Conservation (phyloP, 2,888 invertebrate genomes). For the Agrotis ipsilon region DNA sequence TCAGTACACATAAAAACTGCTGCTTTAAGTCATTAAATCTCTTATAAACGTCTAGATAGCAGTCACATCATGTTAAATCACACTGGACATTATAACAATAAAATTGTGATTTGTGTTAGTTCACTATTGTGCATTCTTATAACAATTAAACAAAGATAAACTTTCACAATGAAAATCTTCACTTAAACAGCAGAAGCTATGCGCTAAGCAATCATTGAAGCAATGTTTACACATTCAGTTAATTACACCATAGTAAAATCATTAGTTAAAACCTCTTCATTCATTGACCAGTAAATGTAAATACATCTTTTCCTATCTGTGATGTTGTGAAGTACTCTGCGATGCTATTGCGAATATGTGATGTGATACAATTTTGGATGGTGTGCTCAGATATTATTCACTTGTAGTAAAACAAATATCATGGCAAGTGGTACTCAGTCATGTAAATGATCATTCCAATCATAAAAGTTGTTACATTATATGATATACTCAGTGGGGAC, state of each 20-base stretch:
- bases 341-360: slow-evolving; percentile 52
- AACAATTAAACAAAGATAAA: neutral
- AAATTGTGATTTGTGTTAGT: neutral
- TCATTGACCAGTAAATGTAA: neutral
- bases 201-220: slow-evolving; percentile 8
- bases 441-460: neutral
- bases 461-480: neutral
- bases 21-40: slow-evolving; percentile 41
- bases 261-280: neutral
- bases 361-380: slow-evolving; percentile 18
- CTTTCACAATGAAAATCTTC: neutral
- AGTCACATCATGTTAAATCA: slow-evolving; percentile 17
- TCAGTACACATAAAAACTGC: slow-evolving; percentile 15
- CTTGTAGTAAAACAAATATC: slow-evolving; percentile 3
- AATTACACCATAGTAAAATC: neutral
- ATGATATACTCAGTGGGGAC: neutral
- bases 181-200: neutral
- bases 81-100: neutral
- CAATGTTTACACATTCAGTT: neutral
- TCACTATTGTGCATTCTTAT: neutral
- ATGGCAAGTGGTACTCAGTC: neutral
- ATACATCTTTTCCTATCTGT: slow-evolving; percentile 3
- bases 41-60: slow-evolving; percentile 5
- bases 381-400: neutral
- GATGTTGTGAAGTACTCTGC: slow-evolving; percentile 3